Conservation (phyloP, 2,113 vertebrate genomes). For the Platysternon megacephalum region DNA sequence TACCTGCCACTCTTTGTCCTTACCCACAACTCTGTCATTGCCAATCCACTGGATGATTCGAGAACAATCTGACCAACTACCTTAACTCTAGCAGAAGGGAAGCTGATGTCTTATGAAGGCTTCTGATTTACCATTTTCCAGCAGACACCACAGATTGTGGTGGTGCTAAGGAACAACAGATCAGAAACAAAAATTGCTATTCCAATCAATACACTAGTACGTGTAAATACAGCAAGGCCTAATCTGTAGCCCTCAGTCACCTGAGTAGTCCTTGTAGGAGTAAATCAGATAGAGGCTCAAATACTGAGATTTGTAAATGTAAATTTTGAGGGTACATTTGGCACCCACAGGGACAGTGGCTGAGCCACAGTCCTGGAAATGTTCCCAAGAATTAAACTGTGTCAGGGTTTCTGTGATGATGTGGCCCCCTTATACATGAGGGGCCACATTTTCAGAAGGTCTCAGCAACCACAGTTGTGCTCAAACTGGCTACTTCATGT, state of each 20-base stretch:
- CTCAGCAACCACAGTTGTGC: neutral
- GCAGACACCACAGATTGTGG: neutral
- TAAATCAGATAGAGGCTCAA: neutral
- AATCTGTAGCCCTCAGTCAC: neutral
- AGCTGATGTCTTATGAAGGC: neutral
- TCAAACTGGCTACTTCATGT: neutral
- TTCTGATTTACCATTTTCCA: neutral
- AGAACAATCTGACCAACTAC: conserved; percentile 55
- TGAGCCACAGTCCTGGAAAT: neutral
- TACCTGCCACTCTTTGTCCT: conserved; percentile 75
- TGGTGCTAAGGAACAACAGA: neutral
- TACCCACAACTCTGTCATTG: conserved; percentile 75
- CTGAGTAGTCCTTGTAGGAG: accelerated
- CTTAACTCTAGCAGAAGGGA: accelerated
- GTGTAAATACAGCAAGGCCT: neutral
- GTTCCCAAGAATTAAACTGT: neutral
- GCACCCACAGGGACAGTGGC: neutral
- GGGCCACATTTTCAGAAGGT: neutral
- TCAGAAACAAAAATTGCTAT: neutral
- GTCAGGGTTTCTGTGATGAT: neutral
- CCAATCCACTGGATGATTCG: conserved; percentile 70
- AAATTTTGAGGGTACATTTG: neutral
- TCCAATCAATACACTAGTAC: neutral
- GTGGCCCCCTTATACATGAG: no score
- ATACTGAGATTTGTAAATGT: neutral